Conservation (phyloP, 2,888 invertebrate genomes). For the Pristionchus maxplancki region DNA sequence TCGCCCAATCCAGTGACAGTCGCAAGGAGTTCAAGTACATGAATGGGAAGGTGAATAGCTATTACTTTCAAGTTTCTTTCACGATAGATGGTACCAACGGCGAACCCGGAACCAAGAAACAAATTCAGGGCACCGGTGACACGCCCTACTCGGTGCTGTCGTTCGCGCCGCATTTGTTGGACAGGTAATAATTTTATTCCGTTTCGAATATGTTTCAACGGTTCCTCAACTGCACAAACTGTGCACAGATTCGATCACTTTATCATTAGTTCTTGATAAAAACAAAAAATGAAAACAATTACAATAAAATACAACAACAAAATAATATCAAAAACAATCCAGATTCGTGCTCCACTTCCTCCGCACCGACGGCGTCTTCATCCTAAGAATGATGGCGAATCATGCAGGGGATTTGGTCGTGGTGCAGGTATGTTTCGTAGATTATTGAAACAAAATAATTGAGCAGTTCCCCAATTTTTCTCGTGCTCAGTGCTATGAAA, state of each 20-base stretch:
- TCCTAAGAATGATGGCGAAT: constrained; percentile 75
- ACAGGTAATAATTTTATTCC: constrained; percentile 60
- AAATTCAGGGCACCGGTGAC: constrained; percentile 51
- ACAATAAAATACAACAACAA: too few species aligned
- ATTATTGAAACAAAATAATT: neutral
- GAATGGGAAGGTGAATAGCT: constrained; percentile 29
- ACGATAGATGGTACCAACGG: too few species aligned
- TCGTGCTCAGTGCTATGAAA: neutral
- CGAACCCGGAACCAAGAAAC: neutral
- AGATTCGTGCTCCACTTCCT: constrained; percentile 47
- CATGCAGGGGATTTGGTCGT: constrained; percentile 75
- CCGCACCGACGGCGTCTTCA: constrained; percentile 67
- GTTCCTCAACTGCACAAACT: neutral
- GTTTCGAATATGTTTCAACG: constrained; percentile 54
- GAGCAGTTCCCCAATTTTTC: too few species aligned
- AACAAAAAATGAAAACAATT: neutral
- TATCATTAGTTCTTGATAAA: neutral
- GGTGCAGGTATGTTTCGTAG: constrained; percentile 58
- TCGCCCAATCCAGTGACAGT: constrained; percentile 59
- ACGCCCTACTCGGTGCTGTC: constrained; percentile 65
- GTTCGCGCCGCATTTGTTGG: constrained; percentile 71
- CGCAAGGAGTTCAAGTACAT: constrained; percentile 49
- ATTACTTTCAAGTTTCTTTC: neutral
- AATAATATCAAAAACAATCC: too few species aligned
- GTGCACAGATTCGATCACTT: neutral